These are phyloP conservation scores for Xestia c-nigrum DNA, from an alignment of 2,888 invertebrate species.

Conservation along the genomic window DNA sequence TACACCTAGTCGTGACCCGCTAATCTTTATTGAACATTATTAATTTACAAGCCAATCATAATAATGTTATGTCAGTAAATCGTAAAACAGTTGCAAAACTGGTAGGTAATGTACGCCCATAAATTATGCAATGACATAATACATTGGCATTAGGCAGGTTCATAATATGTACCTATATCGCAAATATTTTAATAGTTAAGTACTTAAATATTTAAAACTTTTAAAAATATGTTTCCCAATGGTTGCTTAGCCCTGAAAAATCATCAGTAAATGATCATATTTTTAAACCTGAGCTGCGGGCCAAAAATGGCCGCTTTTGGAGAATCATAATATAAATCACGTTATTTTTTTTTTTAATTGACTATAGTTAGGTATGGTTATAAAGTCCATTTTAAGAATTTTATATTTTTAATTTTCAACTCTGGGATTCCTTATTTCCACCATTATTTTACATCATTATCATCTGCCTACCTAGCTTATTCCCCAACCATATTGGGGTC, in stretches of 20 bases:
- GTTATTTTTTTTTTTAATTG: no score
- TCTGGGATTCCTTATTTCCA: neutral
- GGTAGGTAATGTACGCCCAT: neutral
- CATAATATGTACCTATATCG: no score
- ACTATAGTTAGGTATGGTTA: no score
- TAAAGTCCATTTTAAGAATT: no score
- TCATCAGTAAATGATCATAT: no score
- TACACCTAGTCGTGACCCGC: neutral
- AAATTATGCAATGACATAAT: conserved; percentile 2
- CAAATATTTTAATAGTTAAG: no score
- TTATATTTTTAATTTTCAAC: neutral
- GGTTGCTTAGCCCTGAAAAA: neutral
- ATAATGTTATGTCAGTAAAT: conserved; percentile 22
- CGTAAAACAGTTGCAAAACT: conserved; percentile 28
- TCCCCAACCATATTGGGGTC: neutral
- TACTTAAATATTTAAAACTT: no score
- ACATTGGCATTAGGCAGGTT: neutral
- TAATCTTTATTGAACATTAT: conserved; percentile 16
- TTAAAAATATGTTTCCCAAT: no score
- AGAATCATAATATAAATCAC: no score
- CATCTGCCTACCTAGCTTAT: neutral
- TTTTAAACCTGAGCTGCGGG: no score
- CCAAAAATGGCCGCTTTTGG: no score
- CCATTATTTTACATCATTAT: neutral
- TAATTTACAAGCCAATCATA: conserved; percentile 26